Conservation (phyloP, 2,113 vertebrate species). For the Geothlypis trichas region DNA sequence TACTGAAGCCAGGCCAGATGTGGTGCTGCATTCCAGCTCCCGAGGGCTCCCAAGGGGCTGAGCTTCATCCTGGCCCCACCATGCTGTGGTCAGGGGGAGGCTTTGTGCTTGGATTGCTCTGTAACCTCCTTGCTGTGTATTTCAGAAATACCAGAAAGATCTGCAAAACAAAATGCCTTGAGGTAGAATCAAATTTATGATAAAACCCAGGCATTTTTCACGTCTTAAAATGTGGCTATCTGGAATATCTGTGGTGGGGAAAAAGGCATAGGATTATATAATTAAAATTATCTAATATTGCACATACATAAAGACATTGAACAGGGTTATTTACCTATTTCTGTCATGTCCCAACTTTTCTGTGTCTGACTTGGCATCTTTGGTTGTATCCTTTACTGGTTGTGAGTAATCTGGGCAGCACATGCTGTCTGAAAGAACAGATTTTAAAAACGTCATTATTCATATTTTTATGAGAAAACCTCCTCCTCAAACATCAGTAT, state of each 20-base stretch:
- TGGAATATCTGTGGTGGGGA: not conserved
- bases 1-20: accelerated
- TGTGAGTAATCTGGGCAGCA: not conserved
- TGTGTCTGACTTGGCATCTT: not conserved
- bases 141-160: not conserved
- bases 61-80: not conserved
- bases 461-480: not conserved
- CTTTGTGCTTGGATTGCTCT: not conserved
- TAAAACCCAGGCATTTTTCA: not conserved
- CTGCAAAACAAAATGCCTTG: not conserved
- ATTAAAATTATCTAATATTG: not conserved
- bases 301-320: not conserved
- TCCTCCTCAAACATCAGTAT: not conserved
- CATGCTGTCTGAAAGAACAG: constrained; percentile 1
- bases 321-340: not conserved
- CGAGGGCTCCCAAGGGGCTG: not conserved
- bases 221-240: not conserved
- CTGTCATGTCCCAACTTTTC: not conserved
- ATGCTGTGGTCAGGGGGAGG: accelerated
- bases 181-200: not conserved
- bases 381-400: not conserved
- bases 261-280: not conserved
- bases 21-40: accelerated
- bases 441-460: constrained; percentile 16
- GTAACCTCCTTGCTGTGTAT: not conserved